A percentile compares a stretch with the other conserved stretches of the same genome.
phyloP scores from a whole-genome alignment of 2,888 invertebrate genomes.

The Bedellia somnulentella region DNA sequence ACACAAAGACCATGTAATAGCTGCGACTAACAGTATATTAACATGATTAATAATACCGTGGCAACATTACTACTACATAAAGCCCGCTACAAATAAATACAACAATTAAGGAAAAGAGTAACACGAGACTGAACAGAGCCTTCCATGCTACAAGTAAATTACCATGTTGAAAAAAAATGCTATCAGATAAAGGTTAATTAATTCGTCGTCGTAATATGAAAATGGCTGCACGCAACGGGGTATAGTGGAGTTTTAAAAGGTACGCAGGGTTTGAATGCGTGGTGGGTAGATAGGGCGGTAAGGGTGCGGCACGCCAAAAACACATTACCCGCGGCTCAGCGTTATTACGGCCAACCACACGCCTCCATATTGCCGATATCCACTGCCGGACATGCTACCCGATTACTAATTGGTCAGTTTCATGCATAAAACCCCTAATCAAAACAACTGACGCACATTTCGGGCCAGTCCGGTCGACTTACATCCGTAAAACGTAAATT shows the following conservation, averaged over 20 bases:
- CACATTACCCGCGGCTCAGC: conserved; percentile 45
- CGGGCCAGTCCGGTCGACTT: conserved; percentile 5
- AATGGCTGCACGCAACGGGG: conserved; percentile 43
- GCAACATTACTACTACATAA: conserved; percentile 3
- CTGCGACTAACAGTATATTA: too few relatives aligned
- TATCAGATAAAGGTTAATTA: conserved; percentile 47
- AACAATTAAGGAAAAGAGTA: conserved; percentile 9
- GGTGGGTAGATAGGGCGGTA: conserved; percentile 39
- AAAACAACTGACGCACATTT: conserved; percentile 23
- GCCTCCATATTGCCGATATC: conserved; percentile 38
- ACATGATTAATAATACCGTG: conserved; percentile 1
- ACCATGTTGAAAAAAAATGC: conserved; percentile 33
- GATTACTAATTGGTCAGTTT: conserved; percentile 48
- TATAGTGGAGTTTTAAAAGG: conserved; percentile 37
- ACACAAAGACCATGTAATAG: too few relatives aligned
- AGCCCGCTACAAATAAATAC: conserved; percentile 5
- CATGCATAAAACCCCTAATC: conserved; percentile 46
- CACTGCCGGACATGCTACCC: conserved; percentile 47
- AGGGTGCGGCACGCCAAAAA: conserved; percentile 52
- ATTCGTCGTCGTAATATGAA: conserved; percentile 39
- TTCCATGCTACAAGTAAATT: conserved; percentile 38
- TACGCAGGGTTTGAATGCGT: conserved; percentile 38
- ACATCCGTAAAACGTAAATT: conserved; percentile 28
- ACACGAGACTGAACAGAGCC: conserved; percentile 21
- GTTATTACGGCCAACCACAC: conserved; percentile 53